Conservation (phyloP, 2,113 vertebrate genomes). For the Stegastes partitus region DNA sequence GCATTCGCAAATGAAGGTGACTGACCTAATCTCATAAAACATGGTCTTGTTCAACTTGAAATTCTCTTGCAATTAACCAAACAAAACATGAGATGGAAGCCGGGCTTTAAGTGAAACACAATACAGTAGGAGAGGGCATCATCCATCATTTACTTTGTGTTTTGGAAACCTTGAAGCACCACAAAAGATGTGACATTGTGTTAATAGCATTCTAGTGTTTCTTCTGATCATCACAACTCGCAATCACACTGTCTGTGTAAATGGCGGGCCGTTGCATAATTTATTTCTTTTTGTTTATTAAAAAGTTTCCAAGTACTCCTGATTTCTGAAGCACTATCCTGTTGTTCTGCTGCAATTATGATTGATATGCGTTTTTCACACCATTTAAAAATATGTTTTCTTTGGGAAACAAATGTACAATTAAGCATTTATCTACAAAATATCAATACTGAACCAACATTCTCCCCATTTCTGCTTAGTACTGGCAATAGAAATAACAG, state of each 20-base stretch:
- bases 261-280: not conserved
- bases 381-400: too few relatives aligned
- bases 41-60: not conserved
- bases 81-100: not conserved
- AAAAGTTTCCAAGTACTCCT: conserved; percentile 1
- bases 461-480: too few relatives aligned
- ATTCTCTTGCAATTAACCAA: not conserved
- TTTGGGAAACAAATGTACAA: too few relatives aligned
- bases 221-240: conserved; percentile 9
- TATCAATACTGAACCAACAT: too few relatives aligned
- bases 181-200: not conserved
- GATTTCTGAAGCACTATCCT: not conserved
- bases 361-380: not conserved
- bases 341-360: not conserved
- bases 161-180: conserved; percentile 3
- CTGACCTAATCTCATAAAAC: not conserved
- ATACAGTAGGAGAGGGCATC: not conserved
- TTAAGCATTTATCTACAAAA: too few relatives aligned
- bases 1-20: not conserved
- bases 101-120: not conserved
- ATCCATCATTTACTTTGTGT: not conserved
- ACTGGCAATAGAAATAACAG: too few relatives aligned
- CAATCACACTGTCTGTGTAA: not conserved
- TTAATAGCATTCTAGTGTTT: not conserved
- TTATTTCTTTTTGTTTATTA: conserved; percentile 9